Evolutionary conservation across 2,888 invertebrate genomes (phyloP).

Genomic region (Erynnis tages): DNA sequence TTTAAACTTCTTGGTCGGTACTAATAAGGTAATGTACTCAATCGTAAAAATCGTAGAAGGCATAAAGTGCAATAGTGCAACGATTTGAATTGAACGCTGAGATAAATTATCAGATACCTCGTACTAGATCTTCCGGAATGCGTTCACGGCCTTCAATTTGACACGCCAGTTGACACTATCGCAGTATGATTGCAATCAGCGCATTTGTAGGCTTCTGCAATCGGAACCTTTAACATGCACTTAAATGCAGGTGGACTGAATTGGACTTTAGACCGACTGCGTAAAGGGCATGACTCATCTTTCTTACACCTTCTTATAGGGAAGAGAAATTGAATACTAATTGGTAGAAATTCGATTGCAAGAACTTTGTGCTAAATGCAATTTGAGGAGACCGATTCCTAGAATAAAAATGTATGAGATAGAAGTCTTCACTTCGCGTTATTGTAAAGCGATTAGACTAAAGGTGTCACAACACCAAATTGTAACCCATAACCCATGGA

Average conservation of each 20-base stretch:
- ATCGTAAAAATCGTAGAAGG: too few relatives aligned
- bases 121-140: slow-evolving; percentile 43
- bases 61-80: slow-evolving; percentile 7
- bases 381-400: slow-evolving; percentile 33
- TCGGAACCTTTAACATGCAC: slow-evolving; percentile 51
- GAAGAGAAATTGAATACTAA: slow-evolving; percentile 52
- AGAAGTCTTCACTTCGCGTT: too few relatives aligned
- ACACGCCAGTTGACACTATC: slow-evolving; percentile 43
- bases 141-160: slow-evolving; percentile 42
- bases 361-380: slow-evolving; percentile 22
- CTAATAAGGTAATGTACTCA: too few relatives aligned
- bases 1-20: too few relatives aligned
- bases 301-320: slow-evolving; percentile 42
- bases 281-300: slow-evolving; percentile 37
- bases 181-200: slow-evolving; percentile 47
- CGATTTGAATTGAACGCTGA: slow-evolving; percentile 14
- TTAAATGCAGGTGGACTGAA: slow-evolving; percentile 32
- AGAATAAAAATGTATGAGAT: slow-evolving; percentile 13
- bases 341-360: slow-evolving; percentile 50
- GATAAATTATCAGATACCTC: slow-evolving; percentile 32
- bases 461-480: too few relatives aligned
- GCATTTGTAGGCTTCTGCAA: slow-evolving; percentile 60
- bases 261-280: slow-evolving; percentile 40
- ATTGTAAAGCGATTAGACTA: too few relatives aligned
- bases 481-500: too few relatives aligned